Evolutionary conservation across 1,140 invertebrate species (phyloP), one percentile per base, ranked within the genome.

Genomic region (Ooceraea biroi): DNA sequence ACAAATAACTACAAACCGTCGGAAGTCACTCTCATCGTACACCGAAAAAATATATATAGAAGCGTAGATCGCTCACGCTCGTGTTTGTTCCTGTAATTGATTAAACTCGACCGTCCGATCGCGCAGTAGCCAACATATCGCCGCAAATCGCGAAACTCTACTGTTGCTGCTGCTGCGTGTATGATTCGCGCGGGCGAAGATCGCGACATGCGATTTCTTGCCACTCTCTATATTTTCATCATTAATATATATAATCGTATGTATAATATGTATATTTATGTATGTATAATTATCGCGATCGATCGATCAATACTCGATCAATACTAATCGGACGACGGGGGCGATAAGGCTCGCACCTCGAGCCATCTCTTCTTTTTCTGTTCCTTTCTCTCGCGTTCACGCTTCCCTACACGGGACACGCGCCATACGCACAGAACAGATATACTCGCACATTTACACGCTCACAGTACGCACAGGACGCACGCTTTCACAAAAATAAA

Each of bases 401-500:
- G n/a, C 22, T 44, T 30, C 14, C 68, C 65, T 30, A 66, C 61
- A 74, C 68, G 61, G 61, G 74, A 22, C 74, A 82, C 71, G 69
- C 69, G 65, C 65, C 27, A 76, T 76, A 87, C 36, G 25, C 55
- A 72, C 58, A 61, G 61, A 36, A 63, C 12, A 80, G 17, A 72
- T 52, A 78, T 44, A 86, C 19, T 44, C 68, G 78, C 66, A 85
- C 72, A 58, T 87, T 89, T 73, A 65, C 87, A 91, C 90, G 84
- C 88, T 77, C 76, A 82, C 77, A 89, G 82, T 88, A 89, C 87
- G 88, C n/a, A n/a, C 84, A 76, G 76, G 84, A 71, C 76, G 88
- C 89, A 89, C 73, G 82, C 83, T 91, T 78, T 91, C 90, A 87
- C 82, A 91, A 92, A 92, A 92, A 92, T 92, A 92, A 92, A 92